Conservation (phyloP, 2,888 invertebrate genomes). For the Heliconius cydno region DNA sequence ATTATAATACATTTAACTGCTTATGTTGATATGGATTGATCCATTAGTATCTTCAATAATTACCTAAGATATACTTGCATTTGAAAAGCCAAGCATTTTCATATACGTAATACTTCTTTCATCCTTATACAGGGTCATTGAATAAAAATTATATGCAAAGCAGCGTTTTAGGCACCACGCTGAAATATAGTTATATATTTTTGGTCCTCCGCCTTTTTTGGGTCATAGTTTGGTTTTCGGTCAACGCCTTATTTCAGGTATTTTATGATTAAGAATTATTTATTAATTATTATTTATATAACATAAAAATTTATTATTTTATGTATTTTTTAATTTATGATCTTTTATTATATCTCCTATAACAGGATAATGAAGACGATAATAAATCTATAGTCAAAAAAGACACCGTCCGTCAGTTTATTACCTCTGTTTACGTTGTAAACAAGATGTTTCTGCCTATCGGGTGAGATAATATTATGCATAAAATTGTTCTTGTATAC, state of each 20-base stretch:
- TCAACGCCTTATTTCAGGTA: conserved; percentile 50
- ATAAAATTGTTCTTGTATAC: no score
- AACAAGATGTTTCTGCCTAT: conserved; percentile 73
- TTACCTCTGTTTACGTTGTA: conserved; percentile 59
- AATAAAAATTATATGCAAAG: conserved; percentile 63
- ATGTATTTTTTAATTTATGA: neutral
- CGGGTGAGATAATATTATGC: conserved; percentile 55
- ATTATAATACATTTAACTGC: no score
- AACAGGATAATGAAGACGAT: neutral
- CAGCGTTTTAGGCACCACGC: conserved; percentile 63
- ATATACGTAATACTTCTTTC: neutral
- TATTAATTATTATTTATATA: no score
- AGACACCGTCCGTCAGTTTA: conserved; percentile 49
- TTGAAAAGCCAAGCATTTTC: neutral
- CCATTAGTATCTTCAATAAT: no score
- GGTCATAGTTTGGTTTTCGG: conserved; percentile 61
- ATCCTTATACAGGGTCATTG: conserved; percentile 55
- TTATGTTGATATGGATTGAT: no score
- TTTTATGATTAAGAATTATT: neutral
- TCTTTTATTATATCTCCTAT: neutral
- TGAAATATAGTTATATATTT: conserved; percentile 67
- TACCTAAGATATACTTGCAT: no score
- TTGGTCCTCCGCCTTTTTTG: conserved; percentile 61
- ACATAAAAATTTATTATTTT: no score
- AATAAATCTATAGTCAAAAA: neutral